Base-by-base conservation (phyloP, 2,797 vertebrate species). In the Rhinoraja longicauda region DNA sequence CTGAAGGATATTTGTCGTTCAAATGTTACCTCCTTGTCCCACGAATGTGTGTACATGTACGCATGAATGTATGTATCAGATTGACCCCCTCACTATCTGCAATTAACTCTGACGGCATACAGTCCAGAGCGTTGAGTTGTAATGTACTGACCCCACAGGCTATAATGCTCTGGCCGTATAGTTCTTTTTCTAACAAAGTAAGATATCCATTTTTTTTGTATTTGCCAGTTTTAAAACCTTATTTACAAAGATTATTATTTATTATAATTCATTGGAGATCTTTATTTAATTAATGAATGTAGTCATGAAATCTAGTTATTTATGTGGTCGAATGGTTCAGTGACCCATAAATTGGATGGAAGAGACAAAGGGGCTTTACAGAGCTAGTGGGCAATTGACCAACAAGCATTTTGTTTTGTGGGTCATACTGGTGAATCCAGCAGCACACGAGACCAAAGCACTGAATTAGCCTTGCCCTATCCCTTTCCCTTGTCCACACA, bases 101-200 rank as follows among this genome's bases (percentile, higher is more conserved):
- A 29, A 86, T 86, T 64, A 86, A 86, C 86, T 86, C 59, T n/a
- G 32, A 86, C 86, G 57, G 59, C 59, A 64, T 10, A 59, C 29
- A 64, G 86, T 86, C 82, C 82, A 86, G 82, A 86, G 82, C n/a
- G 13, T 86, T 62, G 53, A 62, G n/a, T 86, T 86, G 86, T 82
- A 29, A 29, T 86, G 57, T 5, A 17, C 26, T 57, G 0, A 86
- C 82, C 12, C 82, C 82, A 62, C 57, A 86, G 82, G 82, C 57
- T 86, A 86, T 62, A 32, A 32, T 62, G 53, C n/a, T 86, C 26
- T 86, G 82, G 59, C 82, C 62, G 59, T 64, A 64, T 6, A 32
- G 82, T 86, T 84, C 81, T 53, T 59, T 84, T n/a, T 59, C 53
- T 29, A 84, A 84, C n/a, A 84, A 59, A 86, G n/a, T 86, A 86